phyloP scores from a whole-genome alignment of 2,113 vertebrate genomes.

The Lichenostomus cassidix region DNA sequence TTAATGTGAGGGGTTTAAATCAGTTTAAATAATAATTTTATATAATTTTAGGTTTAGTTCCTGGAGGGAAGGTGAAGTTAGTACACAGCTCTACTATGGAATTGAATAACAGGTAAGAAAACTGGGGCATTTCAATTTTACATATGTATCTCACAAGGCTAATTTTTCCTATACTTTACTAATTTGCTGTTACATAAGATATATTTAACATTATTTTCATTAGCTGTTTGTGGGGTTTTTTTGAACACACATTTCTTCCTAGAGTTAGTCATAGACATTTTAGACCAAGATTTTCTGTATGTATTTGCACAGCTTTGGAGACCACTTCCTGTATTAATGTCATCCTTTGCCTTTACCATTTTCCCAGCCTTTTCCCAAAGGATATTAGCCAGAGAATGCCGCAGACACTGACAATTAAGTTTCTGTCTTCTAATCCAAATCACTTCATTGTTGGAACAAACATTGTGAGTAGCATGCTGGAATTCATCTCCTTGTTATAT shows the following conservation, averaged over 20 bases:
- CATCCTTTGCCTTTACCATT: background rate
- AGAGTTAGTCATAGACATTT: background rate
- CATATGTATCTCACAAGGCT: background rate
- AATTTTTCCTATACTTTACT: background rate
- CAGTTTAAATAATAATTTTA: background rate
- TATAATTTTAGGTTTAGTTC: conserved; percentile 82
- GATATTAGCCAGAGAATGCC: conserved; percentile 54
- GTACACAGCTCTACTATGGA: conserved; percentile 84
- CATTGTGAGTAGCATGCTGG: conserved; percentile 76
- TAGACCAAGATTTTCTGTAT: background rate
- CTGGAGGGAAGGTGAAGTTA: conserved; percentile 91
- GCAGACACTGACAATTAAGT: conserved; percentile 80
- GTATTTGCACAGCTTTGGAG: background rate
- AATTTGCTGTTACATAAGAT: background rate
- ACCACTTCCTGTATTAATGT: background rate
- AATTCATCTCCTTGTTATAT: background rate
- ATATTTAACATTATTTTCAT: background rate
- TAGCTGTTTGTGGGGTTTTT: accelerated
- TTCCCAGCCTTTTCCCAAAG: conserved; percentile 71
- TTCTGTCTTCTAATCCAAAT: conserved; percentile 85
- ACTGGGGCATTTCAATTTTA: background rate
- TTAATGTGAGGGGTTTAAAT: background rate
- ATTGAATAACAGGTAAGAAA: conserved; percentile 78
- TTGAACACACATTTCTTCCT: background rate
- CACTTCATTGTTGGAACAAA: conserved; percentile 91